These are phyloP conservation scores for Phaenicophaeus curvirostris DNA, from an alignment of 2,797 vertebrate genomes.

Conservation along the genomic window DNA sequence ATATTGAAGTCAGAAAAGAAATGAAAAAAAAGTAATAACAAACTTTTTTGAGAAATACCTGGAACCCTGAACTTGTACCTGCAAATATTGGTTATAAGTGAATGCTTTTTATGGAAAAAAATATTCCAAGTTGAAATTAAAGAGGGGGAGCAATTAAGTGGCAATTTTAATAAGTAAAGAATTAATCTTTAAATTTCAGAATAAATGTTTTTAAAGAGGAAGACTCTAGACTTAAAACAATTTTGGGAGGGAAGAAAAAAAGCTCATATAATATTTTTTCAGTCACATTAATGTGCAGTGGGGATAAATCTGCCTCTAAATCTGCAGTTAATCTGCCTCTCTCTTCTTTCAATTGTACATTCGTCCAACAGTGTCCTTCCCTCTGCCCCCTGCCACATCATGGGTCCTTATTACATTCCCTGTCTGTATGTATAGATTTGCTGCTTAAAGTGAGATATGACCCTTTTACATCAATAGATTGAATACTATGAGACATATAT, in stretches of 20 bases:
- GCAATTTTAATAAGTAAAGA: neutral
- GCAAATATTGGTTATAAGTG: neutral
- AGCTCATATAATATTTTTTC: neutral
- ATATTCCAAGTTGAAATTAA: neutral
- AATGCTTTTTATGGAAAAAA: neutral
- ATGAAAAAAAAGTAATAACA: neutral
- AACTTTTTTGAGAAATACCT: neutral
- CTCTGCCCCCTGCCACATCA: accelerated
- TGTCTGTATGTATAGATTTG: neutral
- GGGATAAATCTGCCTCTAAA: neutral
- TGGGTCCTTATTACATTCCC: neutral
- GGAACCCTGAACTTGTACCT: neutral
- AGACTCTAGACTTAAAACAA: neutral
- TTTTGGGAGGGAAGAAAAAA: neutral
- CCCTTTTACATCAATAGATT: neutral
- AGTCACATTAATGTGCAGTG: neutral
- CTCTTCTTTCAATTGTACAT: neutral
- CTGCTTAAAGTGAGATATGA: neutral
- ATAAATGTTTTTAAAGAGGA: neutral
- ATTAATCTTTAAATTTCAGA: neutral
- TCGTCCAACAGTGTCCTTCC: neutral
- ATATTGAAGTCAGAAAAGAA: neutral
- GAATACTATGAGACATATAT: neutral
- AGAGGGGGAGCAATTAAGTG: accelerated
- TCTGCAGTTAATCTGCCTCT: accelerated